Percentiles rank a stretch among this genome's conserved stretches.
phyloP scores from a whole-genome alignment of 2,113 vertebrate genomes.

The Megaptera novaeangliae region DNA sequence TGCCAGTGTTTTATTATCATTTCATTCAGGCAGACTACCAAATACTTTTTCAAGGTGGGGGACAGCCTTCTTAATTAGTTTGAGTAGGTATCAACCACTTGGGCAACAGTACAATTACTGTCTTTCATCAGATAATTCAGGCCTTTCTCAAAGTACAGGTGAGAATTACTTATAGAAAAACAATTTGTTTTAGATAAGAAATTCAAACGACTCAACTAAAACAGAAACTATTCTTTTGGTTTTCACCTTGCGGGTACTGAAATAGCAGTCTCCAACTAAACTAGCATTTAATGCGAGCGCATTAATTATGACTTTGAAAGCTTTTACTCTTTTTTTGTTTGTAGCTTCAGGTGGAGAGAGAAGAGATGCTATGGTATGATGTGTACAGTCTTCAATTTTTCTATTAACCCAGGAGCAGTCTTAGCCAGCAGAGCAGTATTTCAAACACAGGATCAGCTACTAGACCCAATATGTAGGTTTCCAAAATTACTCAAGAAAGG shows the following conservation, averaged over 20 bases:
- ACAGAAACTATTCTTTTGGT: background rate
- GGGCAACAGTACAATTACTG: background rate
- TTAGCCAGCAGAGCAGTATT: background rate
- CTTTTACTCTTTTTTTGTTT: background rate
- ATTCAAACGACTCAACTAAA: background rate
- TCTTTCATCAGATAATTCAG: background rate
- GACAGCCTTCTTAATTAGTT: background rate
- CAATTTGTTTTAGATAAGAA: background rate
- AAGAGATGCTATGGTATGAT: background rate
- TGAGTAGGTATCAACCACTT: background rate
- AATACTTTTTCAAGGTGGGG: background rate
- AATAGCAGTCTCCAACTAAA: background rate
- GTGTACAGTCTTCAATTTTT: background rate
- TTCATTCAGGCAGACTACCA: background rate
- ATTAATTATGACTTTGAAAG: background rate
- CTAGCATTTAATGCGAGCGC: background rate
- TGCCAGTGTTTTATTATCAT: background rate
- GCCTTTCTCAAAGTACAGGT: background rate
- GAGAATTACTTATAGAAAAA: background rate
- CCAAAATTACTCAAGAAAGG: background rate
- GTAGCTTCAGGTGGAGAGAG: background rate
- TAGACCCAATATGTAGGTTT: background rate
- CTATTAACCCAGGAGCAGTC: background rate
- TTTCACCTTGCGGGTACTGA: background rate
- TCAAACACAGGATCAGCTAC: background rate